Evolutionary conservation across 23 tunicate species (phyloP), one percentile per base, ranked within the genome.

Genomic region (Botrylloides violaceus): DNA sequence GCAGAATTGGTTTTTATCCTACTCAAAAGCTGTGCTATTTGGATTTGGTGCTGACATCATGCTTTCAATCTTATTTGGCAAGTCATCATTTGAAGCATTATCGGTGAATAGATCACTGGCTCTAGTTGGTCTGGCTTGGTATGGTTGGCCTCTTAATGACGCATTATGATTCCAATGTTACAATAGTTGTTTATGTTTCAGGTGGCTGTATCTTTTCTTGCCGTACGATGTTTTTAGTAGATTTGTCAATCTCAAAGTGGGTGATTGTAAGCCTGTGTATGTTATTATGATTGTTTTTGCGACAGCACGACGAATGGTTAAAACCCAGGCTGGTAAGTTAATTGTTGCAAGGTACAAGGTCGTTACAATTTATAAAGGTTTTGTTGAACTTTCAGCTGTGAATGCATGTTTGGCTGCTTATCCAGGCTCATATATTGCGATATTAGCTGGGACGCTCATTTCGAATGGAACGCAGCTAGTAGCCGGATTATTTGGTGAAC

Each of bases 131-230:
- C 1, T 71, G 4, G 76, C 84, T 33, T 87, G 94, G 94, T 86
- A 63, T 65, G 84, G 29, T 35, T 15, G 53, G 15, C 15, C 24
- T 61, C 19, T 61, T 20, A 15, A 30, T 31, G 71, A 12, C 12
- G 71, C 5, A 18, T 21, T 9, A 5, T 27, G 12, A 21, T 18
- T 30, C 29, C 0, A 20, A 0, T 18, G 29, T 61, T 61, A 15
- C 29, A n/a, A n/a, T n/a, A n/a, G n/a, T 31, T 64, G 6, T 21
- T 20, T 20, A 20, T n/a, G 18, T 23, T 19, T 4, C 31, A 86
- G 96, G 96, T 87, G 96, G 96, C 32, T 87, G 70, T 61, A 70
- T 7, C 61, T 81, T 12, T 87, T 87, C 33, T 65, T 78, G 24
- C 96, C 96, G 0, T 81, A 76, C 64, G 83, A 87, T 64, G 84